These are phyloP conservation scores for Buceros bicornis DNA, from an alignment of 2,797 vertebrate species.

Conservation along the genomic window DNA sequence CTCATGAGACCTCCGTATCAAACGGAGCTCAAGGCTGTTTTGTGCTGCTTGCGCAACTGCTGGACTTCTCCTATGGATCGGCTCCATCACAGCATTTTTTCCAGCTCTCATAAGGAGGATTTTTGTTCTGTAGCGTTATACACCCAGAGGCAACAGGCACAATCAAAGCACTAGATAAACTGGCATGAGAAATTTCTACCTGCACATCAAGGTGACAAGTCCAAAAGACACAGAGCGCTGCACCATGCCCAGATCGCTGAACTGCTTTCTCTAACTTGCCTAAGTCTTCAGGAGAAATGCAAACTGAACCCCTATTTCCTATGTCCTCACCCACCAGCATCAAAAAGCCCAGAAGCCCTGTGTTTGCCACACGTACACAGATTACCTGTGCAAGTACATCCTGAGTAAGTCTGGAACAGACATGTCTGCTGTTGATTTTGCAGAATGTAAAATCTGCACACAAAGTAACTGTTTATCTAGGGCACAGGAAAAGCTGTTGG, in stretches of 20 bases:
- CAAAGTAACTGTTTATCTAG: too few species aligned
- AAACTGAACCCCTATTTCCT: background rate
- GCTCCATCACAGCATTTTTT: background rate
- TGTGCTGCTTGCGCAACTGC: fast-evolving
- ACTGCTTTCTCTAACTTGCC: background rate
- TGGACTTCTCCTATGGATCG: fast-evolving
- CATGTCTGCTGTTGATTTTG: fast-evolving
- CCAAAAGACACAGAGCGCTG: fast-evolving
- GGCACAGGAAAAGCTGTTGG: background rate
- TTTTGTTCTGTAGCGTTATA: fast-evolving
- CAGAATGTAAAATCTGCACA: background rate
- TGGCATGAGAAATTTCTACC: background rate
- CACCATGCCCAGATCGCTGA: background rate
- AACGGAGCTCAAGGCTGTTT: background rate
- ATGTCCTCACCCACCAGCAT: background rate
- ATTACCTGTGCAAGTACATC: background rate
- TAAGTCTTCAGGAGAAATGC: background rate
- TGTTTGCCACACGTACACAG: fast-evolving
- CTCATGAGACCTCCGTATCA: fast-evolving
- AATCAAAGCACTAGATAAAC: background rate
- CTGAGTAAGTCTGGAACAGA: background rate
- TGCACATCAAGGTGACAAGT: background rate
- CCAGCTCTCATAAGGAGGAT: fast-evolving
- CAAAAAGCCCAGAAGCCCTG: background rate
- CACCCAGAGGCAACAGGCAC: background rate